Evolutionary conservation across 2,113 vertebrate species (phyloP).

Genomic region (Osmerus eperlanus): DNA sequence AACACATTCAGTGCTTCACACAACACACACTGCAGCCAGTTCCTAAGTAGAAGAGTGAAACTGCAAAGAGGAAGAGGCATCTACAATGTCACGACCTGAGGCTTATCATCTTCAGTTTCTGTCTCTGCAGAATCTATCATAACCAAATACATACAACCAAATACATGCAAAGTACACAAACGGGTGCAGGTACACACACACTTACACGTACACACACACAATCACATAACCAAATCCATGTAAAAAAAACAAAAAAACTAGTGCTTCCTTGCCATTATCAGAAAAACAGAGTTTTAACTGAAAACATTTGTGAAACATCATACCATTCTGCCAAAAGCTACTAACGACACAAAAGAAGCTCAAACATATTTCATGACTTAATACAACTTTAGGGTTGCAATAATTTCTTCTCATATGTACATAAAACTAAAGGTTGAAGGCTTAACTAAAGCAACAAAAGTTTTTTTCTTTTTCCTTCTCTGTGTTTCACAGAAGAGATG

Average conservation of each 20-base stretch:
- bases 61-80: constrained; percentile 6
- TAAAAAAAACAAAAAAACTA: constrained; percentile 46
- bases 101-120: constrained; percentile 56
- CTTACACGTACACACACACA: constrained; percentile 13
- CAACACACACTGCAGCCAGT: too few species aligned
- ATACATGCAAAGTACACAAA: constrained; percentile 55
- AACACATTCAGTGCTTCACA: too few species aligned
- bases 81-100: constrained; percentile 11
- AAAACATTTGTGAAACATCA: constrained; percentile 54
- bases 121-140: constrained; percentile 57
- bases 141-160: constrained; percentile 47
- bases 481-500: too few species aligned
- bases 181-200: constrained; percentile 1
- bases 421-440: too few species aligned
- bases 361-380: background rate
- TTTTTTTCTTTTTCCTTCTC: too few species aligned
- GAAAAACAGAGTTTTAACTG: constrained; percentile 31
- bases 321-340: constrained; percentile 29
- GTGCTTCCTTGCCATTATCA: constrained; percentile 40
- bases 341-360: background rate
- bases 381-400: too few species aligned
- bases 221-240: constrained; percentile 56
- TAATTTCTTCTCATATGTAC: too few species aligned
- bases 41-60: constrained; percentile 25
- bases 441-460: too few species aligned